These are phyloP conservation scores for Andrena flavipes DNA, from an alignment of 2,888 invertebrate genomes.

Conservation along the genomic window DNA sequence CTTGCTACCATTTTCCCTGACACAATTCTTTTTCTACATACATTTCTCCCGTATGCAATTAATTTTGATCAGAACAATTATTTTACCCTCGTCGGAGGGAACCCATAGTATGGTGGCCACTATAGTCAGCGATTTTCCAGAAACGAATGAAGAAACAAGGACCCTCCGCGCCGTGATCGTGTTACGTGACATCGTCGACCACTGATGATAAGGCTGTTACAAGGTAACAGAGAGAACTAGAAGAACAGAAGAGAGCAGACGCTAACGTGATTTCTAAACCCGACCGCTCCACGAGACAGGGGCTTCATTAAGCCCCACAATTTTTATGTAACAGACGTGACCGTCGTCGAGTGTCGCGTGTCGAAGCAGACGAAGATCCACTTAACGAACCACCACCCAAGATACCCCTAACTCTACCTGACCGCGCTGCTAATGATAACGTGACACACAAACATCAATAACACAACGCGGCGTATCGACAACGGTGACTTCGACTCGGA, in stretches of 20 bases:
- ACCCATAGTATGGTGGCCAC: no score
- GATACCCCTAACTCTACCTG: background rate
- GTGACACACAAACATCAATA: background rate
- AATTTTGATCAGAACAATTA: no score
- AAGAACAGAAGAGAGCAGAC: conserved; percentile 8
- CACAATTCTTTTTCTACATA: no score
- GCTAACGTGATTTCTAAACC: conserved; percentile 71
- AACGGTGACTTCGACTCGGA: no score
- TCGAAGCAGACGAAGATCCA: conserved; percentile 63
- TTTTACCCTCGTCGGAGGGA: background rate
- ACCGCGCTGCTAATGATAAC: background rate
- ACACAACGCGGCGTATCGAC: background rate
- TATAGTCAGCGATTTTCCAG: background rate
- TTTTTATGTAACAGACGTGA: conserved; percentile 81
- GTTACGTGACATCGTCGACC: conserved; percentile 39
- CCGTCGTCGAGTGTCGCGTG: conserved; percentile 70
- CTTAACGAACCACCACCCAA: conserved; percentile 33
- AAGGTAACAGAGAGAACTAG: conserved; percentile 26
- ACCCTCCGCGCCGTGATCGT: background rate
- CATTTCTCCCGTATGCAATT: no score
- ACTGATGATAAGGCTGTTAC: conserved; percentile 23
- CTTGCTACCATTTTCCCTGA: no score
- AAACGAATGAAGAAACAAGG: conserved; percentile 13
- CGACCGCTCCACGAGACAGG: conserved; percentile 56
- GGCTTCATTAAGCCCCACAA: conserved; percentile 80